Base-by-base conservation (phyloP, 1,140 invertebrate species). In the Drosophila nikananu region DNA sequence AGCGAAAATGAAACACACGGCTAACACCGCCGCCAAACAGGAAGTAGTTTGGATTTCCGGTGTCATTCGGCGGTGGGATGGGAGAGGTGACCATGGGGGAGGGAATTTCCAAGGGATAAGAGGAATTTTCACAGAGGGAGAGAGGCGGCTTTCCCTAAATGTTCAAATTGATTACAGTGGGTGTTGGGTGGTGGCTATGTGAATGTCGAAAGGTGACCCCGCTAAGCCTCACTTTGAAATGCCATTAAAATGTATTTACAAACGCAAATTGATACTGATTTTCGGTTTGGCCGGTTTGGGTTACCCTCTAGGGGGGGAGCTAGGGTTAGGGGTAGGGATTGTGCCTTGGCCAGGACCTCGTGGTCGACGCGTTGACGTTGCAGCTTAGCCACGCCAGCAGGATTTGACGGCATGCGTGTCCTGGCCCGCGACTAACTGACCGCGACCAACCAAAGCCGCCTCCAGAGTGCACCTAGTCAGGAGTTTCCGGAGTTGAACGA, bases 231-330 rank as follows among this genome's bases (percentile, higher is more conserved):
- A 91, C 82, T 90, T 90, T 90, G 75, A 82, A 90, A 90, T 90
- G 86, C 86, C 86, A 90, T 90, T 90, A 90, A 90, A 90, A 90
- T 90, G 86, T 90, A 90, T 90, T 90, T 90, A 86, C 86, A 90
- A 91, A 91, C 86, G 86, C 86, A 90, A 90, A 90, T 90, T 90
- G 86, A 86, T 90, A 90, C 81, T 75, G 86, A 86, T 91, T 90
- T 90, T 90, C 63, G 76, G 86, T 65, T 72, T 72, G 41, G 23
- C 21, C 30, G 27, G 35, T 21, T 23, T 8, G 65, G 2, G 60
- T 32, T 5, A 12, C n/a, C 41, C n/a, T 37, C 35, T 13, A 32
- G 35, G 8, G 41, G 7, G 15, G 37, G 7, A 3, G 3, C 3
- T 8, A 3, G 32, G 32, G 2, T 0, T 32, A 5, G 27, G 27